These are phyloP conservation scores for Nematostella vectensis DNA, from an alignment of 92 coral and sea anemone species.

Conservation along the genomic window DNA sequence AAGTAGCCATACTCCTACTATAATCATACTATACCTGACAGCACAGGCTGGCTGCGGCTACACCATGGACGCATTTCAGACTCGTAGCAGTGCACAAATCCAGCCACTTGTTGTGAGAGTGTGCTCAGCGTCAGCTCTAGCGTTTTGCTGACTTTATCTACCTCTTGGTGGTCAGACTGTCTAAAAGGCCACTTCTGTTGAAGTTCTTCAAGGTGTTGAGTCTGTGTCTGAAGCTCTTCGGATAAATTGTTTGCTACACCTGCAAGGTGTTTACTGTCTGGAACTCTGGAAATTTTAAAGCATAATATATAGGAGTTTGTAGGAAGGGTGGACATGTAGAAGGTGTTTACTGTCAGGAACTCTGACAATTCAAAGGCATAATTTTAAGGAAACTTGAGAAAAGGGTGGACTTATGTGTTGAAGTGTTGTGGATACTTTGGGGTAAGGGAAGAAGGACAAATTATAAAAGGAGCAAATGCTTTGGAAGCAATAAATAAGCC, in stretches of 20 bases:
- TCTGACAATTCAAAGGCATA: too few relatives aligned
- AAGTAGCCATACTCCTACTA: too few relatives aligned
- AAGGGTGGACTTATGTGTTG: too few relatives aligned
- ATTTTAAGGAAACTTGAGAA: too few relatives aligned
- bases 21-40: constrained; percentile 52
- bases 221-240: constrained; percentile 78
- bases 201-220: constrained; percentile 62
- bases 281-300: constrained; percentile 61
- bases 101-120: constrained; percentile 84
- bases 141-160: constrained; percentile 75
- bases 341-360: too few relatives aligned
- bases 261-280: constrained; percentile 72
- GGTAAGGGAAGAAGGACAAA: too few relatives aligned
- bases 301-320: too few relatives aligned
- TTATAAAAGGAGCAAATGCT: too few relatives aligned
- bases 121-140: constrained; percentile 71
- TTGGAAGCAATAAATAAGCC: too few relatives aligned
- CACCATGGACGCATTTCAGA: constrained; percentile 97
- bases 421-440: too few relatives aligned
- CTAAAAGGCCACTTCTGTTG: constrained; percentile 42
- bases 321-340: too few relatives aligned
- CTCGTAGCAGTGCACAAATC: constrained; percentile 86
- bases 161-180: constrained; percentile 62
- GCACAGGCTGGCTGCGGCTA: constrained; percentile 61
- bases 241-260: constrained; percentile 74